Evolutionary conservation across 1,140 invertebrate species (phyloP), one percentile per base, ranked within the genome.

Genomic region (Andrena cerasifolii): DNA sequence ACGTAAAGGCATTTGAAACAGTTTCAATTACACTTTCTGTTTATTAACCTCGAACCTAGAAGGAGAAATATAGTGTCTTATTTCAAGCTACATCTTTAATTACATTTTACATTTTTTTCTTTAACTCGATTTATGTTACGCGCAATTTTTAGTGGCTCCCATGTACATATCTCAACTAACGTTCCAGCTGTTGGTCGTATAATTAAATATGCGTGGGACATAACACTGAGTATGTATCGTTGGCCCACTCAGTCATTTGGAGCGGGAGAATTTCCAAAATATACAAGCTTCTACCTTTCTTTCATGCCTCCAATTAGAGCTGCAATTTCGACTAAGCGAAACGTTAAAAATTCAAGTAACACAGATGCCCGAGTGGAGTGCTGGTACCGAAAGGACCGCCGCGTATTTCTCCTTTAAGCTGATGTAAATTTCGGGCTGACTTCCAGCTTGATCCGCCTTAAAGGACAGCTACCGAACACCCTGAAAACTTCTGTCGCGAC

Each of bases 251-350:
- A 12, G 14, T 24, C 16, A 63, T 63, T 28, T 28, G 61, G 16
- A 24, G 61, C 61, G 24, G n/a, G 36, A 70, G 56, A 70, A 43
- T 40, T n/a, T 2, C 5, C 21, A 56, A 43, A n/a, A 24, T n/a
- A 28, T n/a, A 56, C 40, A 5, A 45, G 10, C 16, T 45, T 56
- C 26, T n/a, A n/a, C n/a, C n/a, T n/a, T 16, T 18, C 51, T 56
- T 24, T 16, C 5, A 33, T 6, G 43, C 4, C 66, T 12, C 49
- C 56, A 70, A 70, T 56, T 70, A 51, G 31, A 24, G 18, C 7
- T 12, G 8, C 1, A 0, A 8, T 7, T n/a, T 3, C n/a, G 12
- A 10, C 5, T 0, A 14, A 21, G 18, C 3, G 10, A 6, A 54
- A 54, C 51, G 51, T 54, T 54, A 10, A 3, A 28, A 28, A 70